phyloP scores from a whole-genome alignment of 53 echinoderm and acorn worm species.

The Glandiceps talaboti region DNA sequence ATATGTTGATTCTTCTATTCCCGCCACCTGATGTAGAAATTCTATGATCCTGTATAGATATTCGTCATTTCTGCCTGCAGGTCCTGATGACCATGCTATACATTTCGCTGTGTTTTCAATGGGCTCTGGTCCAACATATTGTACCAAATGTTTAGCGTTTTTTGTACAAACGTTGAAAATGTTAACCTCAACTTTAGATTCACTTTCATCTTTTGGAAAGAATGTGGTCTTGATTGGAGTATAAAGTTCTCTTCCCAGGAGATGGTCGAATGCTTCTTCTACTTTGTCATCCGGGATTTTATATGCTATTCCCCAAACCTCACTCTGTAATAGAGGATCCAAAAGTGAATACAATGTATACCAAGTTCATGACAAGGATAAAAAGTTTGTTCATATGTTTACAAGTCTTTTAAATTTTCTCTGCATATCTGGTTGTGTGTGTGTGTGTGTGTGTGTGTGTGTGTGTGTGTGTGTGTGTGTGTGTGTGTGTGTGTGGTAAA shows the following conservation, averaged over 20 bases:
- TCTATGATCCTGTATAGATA: background rate
- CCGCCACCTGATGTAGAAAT: background rate
- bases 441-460: too few relatives aligned
- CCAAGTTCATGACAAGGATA: too few relatives aligned
- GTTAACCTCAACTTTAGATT: background rate
- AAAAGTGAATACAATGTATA: too few relatives aligned
- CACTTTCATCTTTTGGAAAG: background rate
- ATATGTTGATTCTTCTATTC: background rate
- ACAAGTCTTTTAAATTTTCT: too few relatives aligned
- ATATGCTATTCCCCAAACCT: background rate
- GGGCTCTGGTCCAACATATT: background rate
- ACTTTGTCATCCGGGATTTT: background rate
- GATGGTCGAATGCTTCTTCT: background rate
- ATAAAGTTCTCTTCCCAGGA: background rate
- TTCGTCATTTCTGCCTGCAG: background rate
- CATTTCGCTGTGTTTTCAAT: background rate
- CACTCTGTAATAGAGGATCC: background rate
- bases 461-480: too few relatives aligned
- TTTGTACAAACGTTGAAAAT: background rate
- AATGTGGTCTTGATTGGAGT: background rate
- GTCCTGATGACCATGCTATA: background rate
- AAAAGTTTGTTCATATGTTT: too few relatives aligned
- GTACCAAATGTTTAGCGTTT: background rate
- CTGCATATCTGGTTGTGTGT: too few relatives aligned
- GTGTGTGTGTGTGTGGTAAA: too few relatives aligned